Base-by-base conservation (phyloP, 1,140 invertebrate genomes). In the Sycophaga agraensis region DNA sequence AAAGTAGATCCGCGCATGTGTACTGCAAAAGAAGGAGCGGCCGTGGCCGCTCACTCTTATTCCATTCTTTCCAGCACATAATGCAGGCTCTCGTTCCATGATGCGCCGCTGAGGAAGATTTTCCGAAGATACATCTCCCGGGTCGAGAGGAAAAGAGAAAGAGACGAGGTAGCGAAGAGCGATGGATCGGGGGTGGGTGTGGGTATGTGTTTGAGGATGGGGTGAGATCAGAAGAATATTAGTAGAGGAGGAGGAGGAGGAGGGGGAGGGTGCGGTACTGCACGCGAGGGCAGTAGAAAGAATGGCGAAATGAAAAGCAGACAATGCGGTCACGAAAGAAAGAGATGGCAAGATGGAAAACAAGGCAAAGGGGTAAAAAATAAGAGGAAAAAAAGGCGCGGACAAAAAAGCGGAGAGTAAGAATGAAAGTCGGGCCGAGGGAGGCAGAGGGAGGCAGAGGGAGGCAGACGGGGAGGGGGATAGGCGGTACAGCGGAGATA, bases 231-330 rank as follows among this genome's bases (percentile, higher is more conserved):
- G 54, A 56, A 56, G 42, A n/a, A n/a, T n/a, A n/a, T n/a, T n/a
- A n/a, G n/a, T n/a, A n/a, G n/a, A n/a, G n/a, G n/a, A n/a, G n/a
- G n/a, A n/a, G n/a, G n/a, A n/a, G n/a, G n/a, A 56, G 22, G 26
- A 39, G 11, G 14, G 2, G 42, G 28, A 31, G 28, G 28, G 5
- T 11, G 28, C 28, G 28, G n/a, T 11, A 31, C 28, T 4, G 28
- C 28, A 6, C 26, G 16, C 21, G 39, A 19, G 19, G 31, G n/a
- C 8, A 51, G 4, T 7, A 17, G 48, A 54, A 55, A 55, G 59
- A 61, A 55, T 61, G 16, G 43, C 7, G 12, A 46, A 48, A 55
- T 61, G 34, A 54, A 61, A 54, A 8, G 37, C 26, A 40, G 24
- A 61, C 39, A 48, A 39, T 39, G 16, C 24, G 34, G 8, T 53